These are phyloP conservation scores for Physella acuta DNA, from an alignment of 1,140 invertebrate genomes.

Conservation along the genomic window DNA sequence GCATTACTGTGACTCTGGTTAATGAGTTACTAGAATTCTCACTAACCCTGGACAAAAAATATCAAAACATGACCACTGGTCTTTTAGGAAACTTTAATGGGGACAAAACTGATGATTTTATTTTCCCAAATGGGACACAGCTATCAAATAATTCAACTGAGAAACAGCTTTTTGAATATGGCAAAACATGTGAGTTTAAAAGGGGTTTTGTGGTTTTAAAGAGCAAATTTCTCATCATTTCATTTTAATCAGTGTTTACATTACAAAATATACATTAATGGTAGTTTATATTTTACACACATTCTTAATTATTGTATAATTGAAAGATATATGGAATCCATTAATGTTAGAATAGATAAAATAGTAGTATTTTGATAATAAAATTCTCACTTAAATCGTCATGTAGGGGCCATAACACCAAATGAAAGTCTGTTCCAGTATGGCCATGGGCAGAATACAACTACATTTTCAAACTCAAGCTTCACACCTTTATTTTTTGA, in stretches of 20 bases:
- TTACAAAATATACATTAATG: too few relatives aligned
- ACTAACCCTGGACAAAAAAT: too few relatives aligned
- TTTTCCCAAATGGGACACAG: too few relatives aligned
- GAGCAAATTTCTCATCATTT: background rate
- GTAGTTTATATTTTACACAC: too few relatives aligned
- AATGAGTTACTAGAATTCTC: background rate
- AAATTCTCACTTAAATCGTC: background rate
- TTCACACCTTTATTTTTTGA: constrained; percentile 17
- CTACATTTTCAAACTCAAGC: background rate
- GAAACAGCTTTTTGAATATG: constrained; percentile 24
- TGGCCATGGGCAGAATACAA: background rate
- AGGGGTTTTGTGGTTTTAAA: background rate
- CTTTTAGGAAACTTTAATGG: constrained; percentile 32
- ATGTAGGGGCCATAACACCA: background rate
- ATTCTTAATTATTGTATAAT: too few relatives aligned
- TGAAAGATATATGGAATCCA: too few relatives aligned
- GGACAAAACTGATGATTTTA: too few relatives aligned
- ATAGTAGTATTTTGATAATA: background rate
- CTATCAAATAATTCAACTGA: constrained; percentile 24
- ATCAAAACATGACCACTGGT: constrained; percentile 23
- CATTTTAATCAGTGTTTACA: background rate
- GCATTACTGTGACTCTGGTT: constrained; percentile 54
- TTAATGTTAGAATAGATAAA: background rate
- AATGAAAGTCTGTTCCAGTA: constrained; percentile 4
- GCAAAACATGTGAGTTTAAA: constrained; percentile 24